Evolutionary conservation across 2,888 invertebrate species (phyloP), one percentile per base, ranked within the genome.

Genomic region (Acanthosepion esculentum): DNA sequence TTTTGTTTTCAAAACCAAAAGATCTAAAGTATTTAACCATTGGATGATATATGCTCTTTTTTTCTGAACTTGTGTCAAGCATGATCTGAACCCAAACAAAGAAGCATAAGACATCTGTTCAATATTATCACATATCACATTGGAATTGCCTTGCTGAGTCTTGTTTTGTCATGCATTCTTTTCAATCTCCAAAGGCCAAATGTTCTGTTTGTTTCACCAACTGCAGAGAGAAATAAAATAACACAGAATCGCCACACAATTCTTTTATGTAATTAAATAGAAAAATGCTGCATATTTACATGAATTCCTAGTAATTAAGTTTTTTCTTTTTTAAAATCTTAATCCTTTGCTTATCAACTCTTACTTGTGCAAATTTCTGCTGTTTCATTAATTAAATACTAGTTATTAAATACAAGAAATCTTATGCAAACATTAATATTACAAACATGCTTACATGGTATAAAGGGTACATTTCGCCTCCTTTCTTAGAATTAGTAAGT

Each of bases 151-250:
- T 78, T 78, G 78, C 78, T 78, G 78, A 78, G 78, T 78, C 78
- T 78, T 78, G n/a, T n/a, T 78, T 78, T 78, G 12, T 78, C 3
- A 78, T 78, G 78, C 18, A 78, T 78, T 78, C 78, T 78, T 33
- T 78, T 78, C 78, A 78, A 78, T 78, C 78, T 78, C 78, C 78
- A 78, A 78, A 78, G 78, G 78, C 78, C 78, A 78, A 78, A 15
- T 78, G 93, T 93, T 93, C 93, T n/a, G 33, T 33, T 93, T 53
- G 93, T 53, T 93, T 48, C 93, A 93, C 50, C 93, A 93, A 50
- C 93, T 93, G 93, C 33, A 93, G 20, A 93, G 8, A 53, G 53
- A 93, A 53, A 93, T 12, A 92, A 23, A 92, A 93, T 15, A 48
- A 1, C 12, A 78, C n/a, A 78, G 12, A 78, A 64, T 64, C 2